Base-by-base conservation (phyloP, 2,797 vertebrate species). In the Mastacembelus armatus region DNA sequence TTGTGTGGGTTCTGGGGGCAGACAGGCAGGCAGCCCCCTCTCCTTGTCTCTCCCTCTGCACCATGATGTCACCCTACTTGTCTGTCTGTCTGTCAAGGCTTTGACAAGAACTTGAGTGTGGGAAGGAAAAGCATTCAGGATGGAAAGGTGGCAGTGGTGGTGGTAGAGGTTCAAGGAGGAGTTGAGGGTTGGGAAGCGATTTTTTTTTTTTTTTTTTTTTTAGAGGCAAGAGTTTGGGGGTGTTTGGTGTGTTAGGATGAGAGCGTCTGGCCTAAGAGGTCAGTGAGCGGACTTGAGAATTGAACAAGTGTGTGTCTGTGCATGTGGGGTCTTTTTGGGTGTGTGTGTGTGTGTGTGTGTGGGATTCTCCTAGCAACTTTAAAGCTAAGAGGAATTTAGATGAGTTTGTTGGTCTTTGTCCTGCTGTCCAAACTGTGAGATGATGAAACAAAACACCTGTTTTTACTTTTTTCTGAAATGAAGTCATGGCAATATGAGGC, bases 61-160 rank as follows among this genome's bases (percentile, higher is more conserved):
- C 66, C 80, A 89, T 87, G 86, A 92, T 92, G 89, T 92, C 89
- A 80, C 79, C 79, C 60, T 77, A 75, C 71, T 75, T 83, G 84
- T 84, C 74, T 79, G 72, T 69, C 71, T 87, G 81, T 86, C 78
- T 80, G 78, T 91, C 89, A 91, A 67, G 69, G 65, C 70, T 84
- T 83, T 83, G 85, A 86, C 84, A 77, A 83, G 84, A 91, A 90
- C 91, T 88, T 84, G 78, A 87, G 85, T 89, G 89, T 89, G 87
- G 83, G 89, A 89, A 85, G 86, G 73, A 43, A 71, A 85, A 52
- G 78, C 30, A 49, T 64, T 75, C 27, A 35, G 38, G 45, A 10
- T 44, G 4, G 39, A 40, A 51, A 11, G 12, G 43, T 19, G 29
- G 51, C 19, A 47, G 39, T 10, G 14, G 56, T 29, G 36, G 63